Base-by-base conservation (phyloP, 1,140 invertebrate genomes). In the Antheraea pernyi region DNA sequence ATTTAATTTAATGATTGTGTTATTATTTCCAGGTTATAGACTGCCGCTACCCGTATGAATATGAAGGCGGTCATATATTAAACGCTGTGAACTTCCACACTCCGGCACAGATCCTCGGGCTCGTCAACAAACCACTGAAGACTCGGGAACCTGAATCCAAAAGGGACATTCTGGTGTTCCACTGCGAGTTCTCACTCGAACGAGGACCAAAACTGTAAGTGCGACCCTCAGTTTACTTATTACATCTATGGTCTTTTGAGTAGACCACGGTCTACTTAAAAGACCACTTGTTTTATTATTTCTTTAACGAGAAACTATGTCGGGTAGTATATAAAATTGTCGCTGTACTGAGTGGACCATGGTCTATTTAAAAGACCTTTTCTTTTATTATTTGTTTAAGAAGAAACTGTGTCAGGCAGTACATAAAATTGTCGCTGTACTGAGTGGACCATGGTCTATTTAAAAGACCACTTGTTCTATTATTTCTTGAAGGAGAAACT, bases 171-270 rank as follows among this genome's bases (percentile, higher is more conserved):
- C 89, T 99, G 19, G 96, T 99, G 36, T 99, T 99, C 85, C 99
- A 99, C 86, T 99, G 99, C 91, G 99, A 99, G 92, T 99, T 99
- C 92, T 99, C 98, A 0, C 97, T 97, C 68, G 97, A 99, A 91
- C 94, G 99, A 59, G 99, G 97, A 37, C 99, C 99, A 5, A 97
- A 95, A 76, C 92, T 99, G 95, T 98, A 94, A 93, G 94, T 94
- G 16, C 1, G 0, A 19, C 39, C 30, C 4, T 16, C 10, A 7
- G 8, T 37, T 7, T 18, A 30, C 62, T n/a, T 42, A 11, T 53
- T 48, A n/a, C 9, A 10, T 4, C 19, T 19, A 65, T 18, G 64
- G 64, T 65, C 63, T 65, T 39, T 39, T 42, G 63, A 65, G 63
- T 39, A 65, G 63, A 65, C 63, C 63, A 16, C 11, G 64, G 64